phyloP scores from a whole-genome alignment of 2,888 invertebrate genomes.

The Catonia carolina region DNA sequence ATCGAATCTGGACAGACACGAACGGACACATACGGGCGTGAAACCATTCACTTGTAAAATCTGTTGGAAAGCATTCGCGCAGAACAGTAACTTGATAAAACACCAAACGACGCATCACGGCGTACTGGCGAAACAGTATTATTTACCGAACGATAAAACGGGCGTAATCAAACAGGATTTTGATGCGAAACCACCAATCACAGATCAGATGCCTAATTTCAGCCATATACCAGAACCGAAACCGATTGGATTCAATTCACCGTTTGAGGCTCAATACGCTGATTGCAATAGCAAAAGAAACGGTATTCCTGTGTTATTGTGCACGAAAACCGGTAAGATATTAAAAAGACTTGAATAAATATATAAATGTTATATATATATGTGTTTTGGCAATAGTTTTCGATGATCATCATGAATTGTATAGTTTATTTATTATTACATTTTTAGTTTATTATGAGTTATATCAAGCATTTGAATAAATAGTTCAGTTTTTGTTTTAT shows the following conservation, averaged over 20 bases:
- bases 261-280: background rate
- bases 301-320: conserved; percentile 25
- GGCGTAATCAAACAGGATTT: background rate
- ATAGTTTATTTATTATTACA: too few relatives aligned
- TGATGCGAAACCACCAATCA: background rate
- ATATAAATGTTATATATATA: background rate
- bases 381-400: too few relatives aligned
- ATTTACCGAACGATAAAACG: background rate
- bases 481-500: too few relatives aligned
- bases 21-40: conserved; percentile 33
- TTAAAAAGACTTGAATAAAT: conserved; percentile 21
- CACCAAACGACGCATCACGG: conserved; percentile 30
- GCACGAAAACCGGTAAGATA: conserved; percentile 25
- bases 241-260: background rate
- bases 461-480: too few relatives aligned
- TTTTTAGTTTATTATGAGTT: too few relatives aligned
- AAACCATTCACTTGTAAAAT: conserved; percentile 34
- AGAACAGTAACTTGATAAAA: conserved; percentile 33
- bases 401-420: too few relatives aligned
- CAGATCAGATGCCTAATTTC: conserved; percentile 1
- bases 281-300: conserved; percentile 9
- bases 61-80: conserved; percentile 33
- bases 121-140: conserved; percentile 2
- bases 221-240: background rate
- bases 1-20: conserved; percentile 34